Evolutionary conservation across 2,888 invertebrate species (phyloP).

Genomic region (Desoria tigrina): DNA sequence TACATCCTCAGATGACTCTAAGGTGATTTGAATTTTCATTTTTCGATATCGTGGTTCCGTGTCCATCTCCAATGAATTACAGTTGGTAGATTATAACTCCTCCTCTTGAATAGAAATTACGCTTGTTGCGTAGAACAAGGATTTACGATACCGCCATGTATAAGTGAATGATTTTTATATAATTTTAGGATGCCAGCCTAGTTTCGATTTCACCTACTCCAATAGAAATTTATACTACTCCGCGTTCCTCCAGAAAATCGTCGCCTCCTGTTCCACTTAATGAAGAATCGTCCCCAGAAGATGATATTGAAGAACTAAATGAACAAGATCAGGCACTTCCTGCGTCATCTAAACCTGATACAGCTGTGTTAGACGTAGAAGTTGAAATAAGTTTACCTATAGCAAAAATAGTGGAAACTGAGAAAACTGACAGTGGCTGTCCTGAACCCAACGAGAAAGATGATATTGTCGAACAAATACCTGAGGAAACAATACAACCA

Average conservation of each 20-base stretch:
- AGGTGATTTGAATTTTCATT: constrained; percentile 27
- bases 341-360: neutral
- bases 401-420: neutral
- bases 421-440: neutral
- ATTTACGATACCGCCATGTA: too few species aligned
- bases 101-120: too few species aligned
- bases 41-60: too few species aligned
- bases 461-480: neutral
- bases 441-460: neutral
- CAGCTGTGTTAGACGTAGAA: neutral
- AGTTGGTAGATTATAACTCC: too few species aligned
- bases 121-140: too few species aligned
- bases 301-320: constrained; percentile 28
- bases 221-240: constrained; percentile 48
- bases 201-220: constrained; percentile 51
- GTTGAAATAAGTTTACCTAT: neutral
- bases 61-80: too few species aligned
- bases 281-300: constrained; percentile 33
- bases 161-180: constrained; percentile 7
- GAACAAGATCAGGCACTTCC: neutral
- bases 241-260: constrained; percentile 31
- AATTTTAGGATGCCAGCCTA: constrained; percentile 45
- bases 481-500: neutral
- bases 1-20: constrained; percentile 45
- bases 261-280: constrained; percentile 25